phyloP scores from a whole-genome alignment of 1,140 invertebrate species.

The Lepidurus arcticus region DNA sequence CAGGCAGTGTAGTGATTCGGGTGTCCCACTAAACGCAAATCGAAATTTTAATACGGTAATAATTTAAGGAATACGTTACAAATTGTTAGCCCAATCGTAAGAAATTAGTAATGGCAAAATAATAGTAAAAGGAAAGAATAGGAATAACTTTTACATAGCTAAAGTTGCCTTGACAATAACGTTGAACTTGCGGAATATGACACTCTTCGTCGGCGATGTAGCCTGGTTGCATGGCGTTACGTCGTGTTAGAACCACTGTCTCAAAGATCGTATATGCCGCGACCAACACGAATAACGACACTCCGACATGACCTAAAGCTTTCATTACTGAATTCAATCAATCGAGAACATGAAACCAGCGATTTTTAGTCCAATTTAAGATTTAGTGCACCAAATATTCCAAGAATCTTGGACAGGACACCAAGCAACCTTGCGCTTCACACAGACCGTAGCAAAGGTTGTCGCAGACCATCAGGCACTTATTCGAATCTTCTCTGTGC shows the following conservation, averaged over 20 bases:
- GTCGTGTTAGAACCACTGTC: neutral
- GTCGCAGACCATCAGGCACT: too few species aligned
- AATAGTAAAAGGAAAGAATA: too few species aligned
- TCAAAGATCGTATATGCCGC: neutral
- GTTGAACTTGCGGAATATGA: slow-evolving; percentile 80
- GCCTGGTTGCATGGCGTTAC: slow-evolving; percentile 44
- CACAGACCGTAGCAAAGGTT: too few species aligned
- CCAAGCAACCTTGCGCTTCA: too few species aligned
- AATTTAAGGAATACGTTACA: too few species aligned
- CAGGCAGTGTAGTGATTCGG: slow-evolving; percentile 95
- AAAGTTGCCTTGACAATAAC: slow-evolving; percentile 76
- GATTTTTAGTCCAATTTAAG: too few species aligned
- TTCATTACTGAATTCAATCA: neutral
- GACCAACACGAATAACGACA: neutral
- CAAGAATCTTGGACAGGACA: too few species aligned
- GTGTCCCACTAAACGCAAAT: slow-evolving; percentile 70
- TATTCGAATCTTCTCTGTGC: too few species aligned
- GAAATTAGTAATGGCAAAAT: neutral
- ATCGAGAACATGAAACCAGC: too few species aligned
- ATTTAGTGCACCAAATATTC: too few species aligned
- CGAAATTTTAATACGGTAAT: neutral
- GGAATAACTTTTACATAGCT: slow-evolving; percentile 52
- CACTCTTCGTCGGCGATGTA: slow-evolving; percentile 90
- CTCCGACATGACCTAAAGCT: neutral
- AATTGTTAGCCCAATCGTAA: too few species aligned